Evolutionary conservation across 2,113 vertebrate species (phyloP), one percentile per base, ranked within the genome.

Genomic region (Thalassarche chlororhynchos): DNA sequence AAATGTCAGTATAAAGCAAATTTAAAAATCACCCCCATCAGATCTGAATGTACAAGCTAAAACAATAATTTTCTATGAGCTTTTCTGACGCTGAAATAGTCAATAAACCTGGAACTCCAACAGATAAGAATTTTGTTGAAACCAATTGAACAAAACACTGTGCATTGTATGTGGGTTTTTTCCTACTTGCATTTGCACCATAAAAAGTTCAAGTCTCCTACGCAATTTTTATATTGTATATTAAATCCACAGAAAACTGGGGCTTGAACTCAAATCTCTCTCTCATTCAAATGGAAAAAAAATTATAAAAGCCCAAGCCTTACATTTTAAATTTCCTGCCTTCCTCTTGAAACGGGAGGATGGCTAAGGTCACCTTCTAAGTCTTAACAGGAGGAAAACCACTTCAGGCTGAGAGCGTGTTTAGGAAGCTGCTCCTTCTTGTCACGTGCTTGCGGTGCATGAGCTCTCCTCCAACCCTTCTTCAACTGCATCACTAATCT

Each of bases 401-500:
- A 44, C 54, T 89, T 75, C 46, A 79, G 65, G 52, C 46, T 70
- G 34, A 74, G 32, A 55, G n/a, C 0, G 1, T 26, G 5, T 36
- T 80, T 49, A 55, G 80, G 80, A 84, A 87, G 40, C 42, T 77
- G 49, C 49, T 69, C 49, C 40, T 21, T 44, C 10, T 14, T 12
- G 13, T 24, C 87, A 12, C 0, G 1, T 28, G 34, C 21, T 10
- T 17, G 23, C 19, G 13, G 58, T 44, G 13, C 0, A 0, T 8
- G 46, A 83, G 38, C 57, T 82, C 55, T 18, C 55, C 36, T 20
- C 62, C 51, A 52, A 74, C 29, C 11, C 21, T 54, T 70, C 72
- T 61, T 55, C 83, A 61, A 5, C 38, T 52, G 25, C 44, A 60
- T 20, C 3, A 0, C 66, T 40, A 13, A 11, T 3, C 28, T 36